phyloP scores from a whole-genome alignment of 2,797 vertebrate species.

The Tapirus indicus region DNA sequence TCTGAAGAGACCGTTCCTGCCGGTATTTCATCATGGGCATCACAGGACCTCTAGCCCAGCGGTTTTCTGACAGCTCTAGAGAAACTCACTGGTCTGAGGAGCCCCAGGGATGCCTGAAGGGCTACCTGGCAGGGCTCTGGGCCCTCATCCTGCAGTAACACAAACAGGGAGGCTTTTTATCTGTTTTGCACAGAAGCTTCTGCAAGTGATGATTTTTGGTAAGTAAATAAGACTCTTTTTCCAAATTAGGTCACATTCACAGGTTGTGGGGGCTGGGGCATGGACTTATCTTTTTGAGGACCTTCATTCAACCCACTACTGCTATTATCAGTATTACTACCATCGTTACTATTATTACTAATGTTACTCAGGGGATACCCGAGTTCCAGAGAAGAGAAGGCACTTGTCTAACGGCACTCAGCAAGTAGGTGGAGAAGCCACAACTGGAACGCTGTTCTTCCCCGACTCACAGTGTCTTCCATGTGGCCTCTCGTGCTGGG shows the following conservation, averaged over 20 bases:
- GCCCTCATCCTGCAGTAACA: neutral
- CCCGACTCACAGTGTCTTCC: neutral
- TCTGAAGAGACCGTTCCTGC: neutral
- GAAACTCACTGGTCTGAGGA: neutral
- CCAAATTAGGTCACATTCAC: neutral
- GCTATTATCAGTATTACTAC: too few species aligned
- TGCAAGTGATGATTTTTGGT: neutral
- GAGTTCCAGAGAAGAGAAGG: neutral
- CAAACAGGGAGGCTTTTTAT: neutral
- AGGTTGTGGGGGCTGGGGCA: neutral
- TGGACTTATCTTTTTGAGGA: neutral
- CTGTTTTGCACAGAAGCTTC: neutral
- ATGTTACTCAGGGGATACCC: neutral
- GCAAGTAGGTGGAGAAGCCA: neutral
- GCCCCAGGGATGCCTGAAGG: accelerated
- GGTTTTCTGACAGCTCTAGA: too few species aligned
- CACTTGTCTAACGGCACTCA: neutral
- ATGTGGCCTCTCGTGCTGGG: too few species aligned
- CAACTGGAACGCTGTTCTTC: neutral
- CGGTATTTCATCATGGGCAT: neutral
- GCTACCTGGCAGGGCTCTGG: accelerated
- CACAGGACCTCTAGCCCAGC: accelerated
- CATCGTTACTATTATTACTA: neutral
- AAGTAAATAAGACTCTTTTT: neutral
- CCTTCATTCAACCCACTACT: neutral